Evolutionary conservation across 2,113 vertebrate species (phyloP), one percentile per base, ranked within the genome.

Genomic region (Gobio gobio): DNA sequence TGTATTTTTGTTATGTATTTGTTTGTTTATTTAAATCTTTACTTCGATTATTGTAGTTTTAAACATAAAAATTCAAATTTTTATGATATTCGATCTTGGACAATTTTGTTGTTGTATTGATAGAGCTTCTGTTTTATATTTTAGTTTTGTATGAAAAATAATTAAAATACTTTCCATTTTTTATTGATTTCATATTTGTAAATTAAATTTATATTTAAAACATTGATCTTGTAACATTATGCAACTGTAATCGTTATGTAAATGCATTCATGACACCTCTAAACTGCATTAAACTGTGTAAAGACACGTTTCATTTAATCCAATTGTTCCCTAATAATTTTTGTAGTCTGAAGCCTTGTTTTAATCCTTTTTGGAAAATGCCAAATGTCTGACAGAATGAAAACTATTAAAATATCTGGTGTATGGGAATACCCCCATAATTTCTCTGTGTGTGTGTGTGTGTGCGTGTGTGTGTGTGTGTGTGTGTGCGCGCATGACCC

Each of bases 381-480:
- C 18, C 66, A 56, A 56, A 56, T 7, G 20, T 56, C 54, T 22
- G 54, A 56, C 51, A 56, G 6, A 56, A 22, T 8, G 6, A 56
- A 18, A 22, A 56, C 7, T 56, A 3, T 3, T 56, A 3, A 56
- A 56, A 22, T 56, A 20, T 56, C 18, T 22, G 18, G 18, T 56
- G 54, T 22, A 40, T 51, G 43, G 56, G 40, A 76, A 78, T 72
- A 51, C 43, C 49, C 14, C 54, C 8, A 47, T 79, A 24, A 72
- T 63, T 16, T 68, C 24, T 73, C 58, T 66, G 75, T 85, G 43
- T 73, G 64, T 64, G 40, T 72, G 63, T 63, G 73, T 84, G 40
- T 70, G 63, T 33, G 74, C 74, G 29, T 29, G 29, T 29, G 29
- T 29, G 29, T 29, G 29, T 29, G 29, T 29, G 29, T 29, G 29